Conservation (phyloP, 53 echinoderm and acorn worm species). For the Temnopleurus reevesii region DNA sequence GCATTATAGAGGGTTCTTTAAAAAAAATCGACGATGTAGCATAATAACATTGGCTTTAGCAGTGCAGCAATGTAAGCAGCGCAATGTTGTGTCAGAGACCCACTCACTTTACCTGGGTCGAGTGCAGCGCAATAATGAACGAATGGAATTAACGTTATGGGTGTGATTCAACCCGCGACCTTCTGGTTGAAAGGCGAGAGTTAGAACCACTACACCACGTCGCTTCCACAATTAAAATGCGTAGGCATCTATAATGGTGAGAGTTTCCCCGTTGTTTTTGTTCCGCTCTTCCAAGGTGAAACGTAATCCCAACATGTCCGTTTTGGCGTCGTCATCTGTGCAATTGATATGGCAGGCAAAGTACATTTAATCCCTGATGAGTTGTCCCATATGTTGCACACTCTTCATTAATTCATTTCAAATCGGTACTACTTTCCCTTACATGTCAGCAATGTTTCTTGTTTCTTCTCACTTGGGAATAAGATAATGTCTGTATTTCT, state of each 20-base stretch:
- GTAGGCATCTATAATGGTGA: background rate
- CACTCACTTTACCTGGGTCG: background rate
- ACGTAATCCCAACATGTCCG: background rate
- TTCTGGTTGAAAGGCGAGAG: no score
- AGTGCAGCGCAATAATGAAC: background rate
- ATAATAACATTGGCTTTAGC: no score
- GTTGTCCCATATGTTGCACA: background rate
- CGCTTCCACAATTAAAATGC: background rate
- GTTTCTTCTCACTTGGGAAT: no score
- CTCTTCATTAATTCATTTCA: slow-evolving; percentile 1
- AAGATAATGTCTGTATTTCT: no score
- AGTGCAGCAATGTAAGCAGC: no score
- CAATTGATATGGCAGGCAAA: slow-evolving; percentile 16
- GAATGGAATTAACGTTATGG: no score
- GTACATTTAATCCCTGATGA: slow-evolving; percentile 34
- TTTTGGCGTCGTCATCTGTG: background rate
- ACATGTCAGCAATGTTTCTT: background rate
- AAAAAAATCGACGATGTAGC: no score
- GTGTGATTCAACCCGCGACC: no score
- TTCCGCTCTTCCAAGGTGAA: background rate
- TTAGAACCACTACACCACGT: background rate
- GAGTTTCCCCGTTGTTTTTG: background rate
- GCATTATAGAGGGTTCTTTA: no score
- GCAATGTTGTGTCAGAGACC: no score
- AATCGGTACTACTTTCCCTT: background rate